These are phyloP conservation scores for Chloropsis hardwickii DNA, from an alignment of 2,113 vertebrate genomes.

Conservation along the genomic window DNA sequence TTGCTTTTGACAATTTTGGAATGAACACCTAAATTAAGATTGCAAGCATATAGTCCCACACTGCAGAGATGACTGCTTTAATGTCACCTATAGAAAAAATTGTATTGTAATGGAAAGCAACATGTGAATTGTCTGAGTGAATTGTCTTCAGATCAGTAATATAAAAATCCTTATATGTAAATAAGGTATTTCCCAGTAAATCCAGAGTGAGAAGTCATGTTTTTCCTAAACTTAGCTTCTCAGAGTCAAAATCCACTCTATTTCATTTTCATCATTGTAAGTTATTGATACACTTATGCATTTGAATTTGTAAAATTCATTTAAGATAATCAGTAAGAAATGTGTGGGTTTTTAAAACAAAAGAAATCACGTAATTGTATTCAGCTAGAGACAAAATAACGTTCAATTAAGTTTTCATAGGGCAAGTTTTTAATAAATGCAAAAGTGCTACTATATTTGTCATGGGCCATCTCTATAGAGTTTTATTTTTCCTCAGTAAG, in stretches of 20 bases:
- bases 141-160: background rate
- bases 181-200: background rate
- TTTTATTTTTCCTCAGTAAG: background rate
- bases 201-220: background rate
- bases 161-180: background rate
- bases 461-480: background rate
- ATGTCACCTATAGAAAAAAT: background rate
- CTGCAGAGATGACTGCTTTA: background rate
- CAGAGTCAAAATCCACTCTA: background rate
- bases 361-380: background rate
- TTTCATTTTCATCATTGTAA: background rate
- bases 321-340: background rate
- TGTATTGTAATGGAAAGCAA: background rate
- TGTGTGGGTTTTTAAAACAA: background rate
- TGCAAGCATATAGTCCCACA: background rate
- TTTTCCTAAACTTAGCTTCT: background rate
- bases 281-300: fast-evolving
- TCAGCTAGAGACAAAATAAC: background rate
- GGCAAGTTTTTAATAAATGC: background rate
- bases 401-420: background rate
- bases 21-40: background rate
- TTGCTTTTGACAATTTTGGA: background rate
- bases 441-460: background rate
- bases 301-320: background rate
- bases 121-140: background rate